Evolutionary conservation across 64 coral and sea anemone genomes (phyloP).

Genomic region (Trachythela sp.): DNA sequence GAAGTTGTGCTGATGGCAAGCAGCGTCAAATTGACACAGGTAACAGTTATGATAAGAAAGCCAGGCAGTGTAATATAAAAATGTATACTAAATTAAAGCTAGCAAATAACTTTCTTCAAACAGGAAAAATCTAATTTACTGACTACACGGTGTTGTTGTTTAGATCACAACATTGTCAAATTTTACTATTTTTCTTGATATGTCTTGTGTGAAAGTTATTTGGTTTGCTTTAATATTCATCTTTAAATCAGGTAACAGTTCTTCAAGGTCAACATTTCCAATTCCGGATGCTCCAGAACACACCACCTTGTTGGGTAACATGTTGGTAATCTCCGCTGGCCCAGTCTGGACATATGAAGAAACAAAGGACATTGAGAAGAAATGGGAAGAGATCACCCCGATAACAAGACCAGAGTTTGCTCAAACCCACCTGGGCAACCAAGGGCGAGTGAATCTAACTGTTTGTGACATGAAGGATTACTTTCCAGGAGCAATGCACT

Average conservation of each 20-base stretch:
- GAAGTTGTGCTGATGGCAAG: conserved; percentile 40
- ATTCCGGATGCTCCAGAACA: conserved; percentile 40
- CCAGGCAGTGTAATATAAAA: too few relatives aligned
- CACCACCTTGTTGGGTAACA: conserved; percentile 38
- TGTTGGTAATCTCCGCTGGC: conserved; percentile 4
- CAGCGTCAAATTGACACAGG: conserved; percentile 11
- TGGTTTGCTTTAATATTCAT: too few relatives aligned
- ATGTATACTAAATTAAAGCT: too few relatives aligned
- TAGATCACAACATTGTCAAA: too few relatives aligned
- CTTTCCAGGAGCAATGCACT: conserved; percentile 18
- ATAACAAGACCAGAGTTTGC: neutral
- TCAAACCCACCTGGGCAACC: neutral
- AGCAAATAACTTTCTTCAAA: too few relatives aligned
- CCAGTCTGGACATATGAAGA: conserved; percentile 17
- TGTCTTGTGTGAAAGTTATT: too few relatives aligned
- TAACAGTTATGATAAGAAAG: too few relatives aligned
- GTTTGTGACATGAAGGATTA: neutral
- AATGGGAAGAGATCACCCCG: neutral
- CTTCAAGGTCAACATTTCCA: conserved; percentile 28
- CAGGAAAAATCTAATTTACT: too few relatives aligned
- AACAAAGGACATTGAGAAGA: neutral
- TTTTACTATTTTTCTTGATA: too few relatives aligned
- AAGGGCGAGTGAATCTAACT: neutral
- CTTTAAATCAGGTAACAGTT: conserved; percentile 30
- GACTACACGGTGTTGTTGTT: too few relatives aligned